Percentiles rank a stretch among this genome's conserved stretches.
Evolutionary conservation across 2,888 invertebrate species (phyloP).

Genomic region (Hydroisotoma schaefferi): DNA sequence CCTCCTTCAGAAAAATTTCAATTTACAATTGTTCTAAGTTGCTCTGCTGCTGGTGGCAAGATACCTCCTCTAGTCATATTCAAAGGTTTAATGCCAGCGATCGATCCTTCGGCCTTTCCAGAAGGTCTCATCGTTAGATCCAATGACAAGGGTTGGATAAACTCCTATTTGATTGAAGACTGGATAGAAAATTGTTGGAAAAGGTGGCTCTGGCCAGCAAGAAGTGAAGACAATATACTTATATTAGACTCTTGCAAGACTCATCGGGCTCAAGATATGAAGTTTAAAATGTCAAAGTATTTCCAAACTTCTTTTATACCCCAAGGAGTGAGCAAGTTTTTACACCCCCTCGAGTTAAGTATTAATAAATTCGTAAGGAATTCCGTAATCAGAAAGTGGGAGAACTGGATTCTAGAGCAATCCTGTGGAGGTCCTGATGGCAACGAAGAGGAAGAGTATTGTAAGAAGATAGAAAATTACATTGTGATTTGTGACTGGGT

Average conservation of each 20-base stretch:
- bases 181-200: not conserved
- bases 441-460: not conserved
- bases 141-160: not conserved
- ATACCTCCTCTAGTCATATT: not conserved
- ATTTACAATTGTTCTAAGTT: not conserved
- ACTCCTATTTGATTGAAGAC: not conserved
- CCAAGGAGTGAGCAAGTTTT: not conserved
- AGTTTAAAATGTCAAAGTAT: not conserved
- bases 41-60: not conserved
- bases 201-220: not conserved
- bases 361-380: not conserved
- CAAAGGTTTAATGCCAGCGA: not conserved
- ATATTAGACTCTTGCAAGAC: not conserved
- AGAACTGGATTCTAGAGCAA: not conserved
- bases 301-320: not conserved
- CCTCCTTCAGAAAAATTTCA: not conserved
- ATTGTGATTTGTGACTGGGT: not conserved
- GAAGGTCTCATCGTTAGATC: not conserved
- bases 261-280: not conserved
- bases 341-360: not conserved
- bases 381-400: not conserved
- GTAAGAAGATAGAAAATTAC: not conserved
- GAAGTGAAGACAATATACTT: not conserved
- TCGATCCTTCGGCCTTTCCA: not conserved
- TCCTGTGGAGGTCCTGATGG: not conserved